Evolutionary conservation across 2,888 invertebrate species (phyloP).

Genomic region (Pachliopta kotzebuea): DNA sequence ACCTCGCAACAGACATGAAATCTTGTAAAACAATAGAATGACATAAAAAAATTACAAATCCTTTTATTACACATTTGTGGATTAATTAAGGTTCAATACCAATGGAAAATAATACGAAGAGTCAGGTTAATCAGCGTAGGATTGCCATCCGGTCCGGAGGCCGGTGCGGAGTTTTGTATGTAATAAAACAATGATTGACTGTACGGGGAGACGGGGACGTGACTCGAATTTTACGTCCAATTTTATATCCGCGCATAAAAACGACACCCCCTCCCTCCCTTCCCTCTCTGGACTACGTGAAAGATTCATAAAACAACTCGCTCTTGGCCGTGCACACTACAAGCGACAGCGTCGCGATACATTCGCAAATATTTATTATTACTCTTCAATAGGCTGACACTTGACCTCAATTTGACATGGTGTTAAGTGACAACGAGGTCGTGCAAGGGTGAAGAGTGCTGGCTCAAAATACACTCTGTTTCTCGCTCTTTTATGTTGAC

Average conservation of each 20-base stretch:
- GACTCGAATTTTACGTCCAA: slow-evolving; percentile 66
- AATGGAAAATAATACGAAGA: slow-evolving; percentile 23
- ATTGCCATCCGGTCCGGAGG: slow-evolving; percentile 32
- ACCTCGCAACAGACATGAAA: slow-evolving; percentile 2
- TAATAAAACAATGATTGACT: slow-evolving; percentile 78
- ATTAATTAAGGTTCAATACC: slow-evolving; percentile 13
- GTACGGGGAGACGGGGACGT: slow-evolving; percentile 55
- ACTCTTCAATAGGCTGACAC: neutral
- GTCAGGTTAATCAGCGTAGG: slow-evolving; percentile 22
- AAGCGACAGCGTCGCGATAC: slow-evolving; percentile 32
- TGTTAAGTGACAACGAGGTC: too few species aligned
- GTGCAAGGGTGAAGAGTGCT: too few species aligned
- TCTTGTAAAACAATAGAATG: slow-evolving; percentile 11
- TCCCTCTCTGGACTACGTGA: slow-evolving; percentile 48
- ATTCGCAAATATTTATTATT: slow-evolving; percentile 17
- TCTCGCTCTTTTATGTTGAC: too few species aligned
- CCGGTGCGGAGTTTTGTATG: slow-evolving; percentile 42
- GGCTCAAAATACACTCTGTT: too few species aligned
- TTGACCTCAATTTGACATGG: too few species aligned
- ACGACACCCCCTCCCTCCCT: slow-evolving; percentile 43
- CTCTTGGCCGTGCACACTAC: slow-evolving; percentile 40
- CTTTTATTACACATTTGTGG: slow-evolving; percentile 19
- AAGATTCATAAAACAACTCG: slow-evolving; percentile 60
- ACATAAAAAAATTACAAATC: slow-evolving; percentile 6
- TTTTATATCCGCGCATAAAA: slow-evolving; percentile 69